These are phyloP conservation scores for Alethe castanea DNA, from an alignment of 2,113 vertebrate genomes.

Conservation along the genomic window DNA sequence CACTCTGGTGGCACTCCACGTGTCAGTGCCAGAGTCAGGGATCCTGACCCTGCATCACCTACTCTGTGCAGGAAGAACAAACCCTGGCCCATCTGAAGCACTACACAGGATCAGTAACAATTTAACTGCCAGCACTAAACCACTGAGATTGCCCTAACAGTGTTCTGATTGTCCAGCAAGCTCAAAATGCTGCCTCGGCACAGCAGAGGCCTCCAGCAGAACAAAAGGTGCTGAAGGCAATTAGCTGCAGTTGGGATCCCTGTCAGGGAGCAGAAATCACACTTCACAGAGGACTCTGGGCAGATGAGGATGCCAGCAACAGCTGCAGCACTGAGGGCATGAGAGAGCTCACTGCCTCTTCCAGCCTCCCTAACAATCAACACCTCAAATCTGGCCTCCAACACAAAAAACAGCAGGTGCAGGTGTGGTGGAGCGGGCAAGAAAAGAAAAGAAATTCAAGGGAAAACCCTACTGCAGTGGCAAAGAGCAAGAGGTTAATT, in stretches of 20 bases:
- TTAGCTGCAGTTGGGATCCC: not conserved
- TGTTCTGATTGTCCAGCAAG: rapidly evolving
- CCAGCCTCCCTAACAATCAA: not conserved
- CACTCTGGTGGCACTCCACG: not conserved
- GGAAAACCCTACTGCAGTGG: not conserved
- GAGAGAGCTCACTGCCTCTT: not conserved
- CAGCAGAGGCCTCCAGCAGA: not conserved
- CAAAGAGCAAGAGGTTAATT: not conserved
- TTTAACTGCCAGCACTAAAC: not conserved
- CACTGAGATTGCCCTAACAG: not conserved
- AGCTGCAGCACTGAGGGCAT: not conserved
- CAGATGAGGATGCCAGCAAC: rapidly evolving
- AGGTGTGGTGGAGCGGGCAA: not conserved
- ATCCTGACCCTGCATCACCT: rapidly evolving
- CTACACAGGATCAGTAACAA: not conserved
- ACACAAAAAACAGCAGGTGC: not conserved
- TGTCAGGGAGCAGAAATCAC: not conserved
- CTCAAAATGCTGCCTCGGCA: not conserved
- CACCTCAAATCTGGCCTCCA: not conserved
- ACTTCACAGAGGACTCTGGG: rapidly evolving
- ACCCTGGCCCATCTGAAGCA: not conserved
- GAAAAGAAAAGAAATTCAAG: rapidly evolving
- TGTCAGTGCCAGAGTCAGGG: not conserved
- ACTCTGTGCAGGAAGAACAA: not conserved
- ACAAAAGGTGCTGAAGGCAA: not conserved